Evolutionary conservation across 2,113 vertebrate genomes (phyloP).

Genomic region (Cryptotis parvus): DNA sequence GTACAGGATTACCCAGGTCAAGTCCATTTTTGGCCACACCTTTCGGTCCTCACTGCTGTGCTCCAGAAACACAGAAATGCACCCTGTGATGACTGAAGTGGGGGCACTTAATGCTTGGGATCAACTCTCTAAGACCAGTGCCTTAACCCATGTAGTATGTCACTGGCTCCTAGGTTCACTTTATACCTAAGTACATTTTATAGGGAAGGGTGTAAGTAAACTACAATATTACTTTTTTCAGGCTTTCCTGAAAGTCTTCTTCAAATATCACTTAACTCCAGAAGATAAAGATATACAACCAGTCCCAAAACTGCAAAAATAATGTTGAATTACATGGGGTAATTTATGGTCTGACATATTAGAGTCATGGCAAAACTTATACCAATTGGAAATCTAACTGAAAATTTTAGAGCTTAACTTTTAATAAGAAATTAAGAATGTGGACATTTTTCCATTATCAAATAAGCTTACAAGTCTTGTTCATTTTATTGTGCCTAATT

Average conservation of each 20-base stretch:
- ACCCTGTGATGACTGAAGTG: no score
- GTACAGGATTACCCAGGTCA: no score
- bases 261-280: neutral
- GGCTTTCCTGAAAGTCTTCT: slow-evolving; percentile 21
- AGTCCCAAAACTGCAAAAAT: neutral
- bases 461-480: neutral
- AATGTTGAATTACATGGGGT: neutral
- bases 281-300: neutral
- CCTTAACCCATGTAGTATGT: no score
- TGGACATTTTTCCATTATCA: neutral
- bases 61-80: no score
- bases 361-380: neutral
- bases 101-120: no score
- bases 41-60: no score
- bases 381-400: neutral
- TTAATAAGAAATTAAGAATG: slow-evolving; percentile 27
- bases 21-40: no score
- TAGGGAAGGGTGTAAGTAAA: neutral
- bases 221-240: neutral
- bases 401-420: neutral
- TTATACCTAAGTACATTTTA: neutral
- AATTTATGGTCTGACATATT: neutral
- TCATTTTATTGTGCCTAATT: neutral
- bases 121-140: no score
- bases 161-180: neutral